These are phyloP conservation scores for Tragelaphus oryx DNA, from an alignment of 2,797 vertebrate genomes.

Conservation along the genomic window DNA sequence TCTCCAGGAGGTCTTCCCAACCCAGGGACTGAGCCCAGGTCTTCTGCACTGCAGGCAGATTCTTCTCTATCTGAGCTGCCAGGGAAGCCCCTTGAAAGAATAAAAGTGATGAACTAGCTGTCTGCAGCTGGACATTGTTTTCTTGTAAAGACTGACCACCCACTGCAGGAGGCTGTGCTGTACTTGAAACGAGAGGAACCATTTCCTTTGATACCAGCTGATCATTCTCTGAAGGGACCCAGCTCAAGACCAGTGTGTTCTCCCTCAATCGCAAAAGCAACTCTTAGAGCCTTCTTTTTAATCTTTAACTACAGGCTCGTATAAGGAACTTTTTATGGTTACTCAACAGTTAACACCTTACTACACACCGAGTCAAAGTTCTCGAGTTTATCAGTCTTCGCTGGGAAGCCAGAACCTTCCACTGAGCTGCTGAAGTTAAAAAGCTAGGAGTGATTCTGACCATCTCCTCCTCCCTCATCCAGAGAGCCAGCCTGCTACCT, in stretches of 20 bases:
- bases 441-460: not conserved
- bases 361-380: constrained; percentile 46
- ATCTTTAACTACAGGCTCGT: constrained; percentile 51
- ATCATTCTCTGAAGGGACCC: not conserved
- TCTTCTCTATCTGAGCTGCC: not conserved
- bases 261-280: not conserved
- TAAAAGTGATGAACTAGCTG: not conserved
- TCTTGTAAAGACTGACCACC: not conserved
- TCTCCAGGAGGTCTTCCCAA: not conserved
- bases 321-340: constrained; percentile 39
- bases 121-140: not conserved
- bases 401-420: not conserved
- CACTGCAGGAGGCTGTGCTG: not conserved
- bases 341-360: constrained; percentile 33
- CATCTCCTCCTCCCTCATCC: not conserved
- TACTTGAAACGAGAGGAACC: not conserved
- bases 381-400: constrained; percentile 13
- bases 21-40: not conserved
- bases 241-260: not conserved
- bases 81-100: not conserved
- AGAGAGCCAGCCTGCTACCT: not conserved
- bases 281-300: constrained; percentile 24
- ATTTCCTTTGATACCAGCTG: not conserved
- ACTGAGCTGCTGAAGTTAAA: not conserved
- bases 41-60: not conserved